Conservation (phyloP, 2,113 vertebrate species). For the Carassius carassius region DNA sequence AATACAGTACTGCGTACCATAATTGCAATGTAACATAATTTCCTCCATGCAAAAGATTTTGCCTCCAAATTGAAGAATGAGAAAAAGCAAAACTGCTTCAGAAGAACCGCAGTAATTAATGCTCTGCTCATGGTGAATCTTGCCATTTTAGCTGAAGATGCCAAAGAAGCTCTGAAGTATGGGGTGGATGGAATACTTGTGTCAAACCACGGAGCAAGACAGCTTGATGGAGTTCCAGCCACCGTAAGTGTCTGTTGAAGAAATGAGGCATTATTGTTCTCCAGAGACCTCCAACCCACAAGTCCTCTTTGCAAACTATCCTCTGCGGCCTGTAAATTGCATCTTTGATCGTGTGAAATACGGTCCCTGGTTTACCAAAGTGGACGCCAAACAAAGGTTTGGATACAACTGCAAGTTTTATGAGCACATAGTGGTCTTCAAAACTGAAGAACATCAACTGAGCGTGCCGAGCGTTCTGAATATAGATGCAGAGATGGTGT, state of each 20-base stretch:
- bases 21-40: background rate
- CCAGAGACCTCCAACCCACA: constrained; percentile 30
- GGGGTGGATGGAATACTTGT: constrained; percentile 90
- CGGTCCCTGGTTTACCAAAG: constrained; percentile 32
- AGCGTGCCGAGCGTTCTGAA: constrained; percentile 47
- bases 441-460: background rate
- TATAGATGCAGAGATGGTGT: constrained; percentile 39
- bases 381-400: constrained; percentile 3
- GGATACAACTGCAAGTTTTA: background rate
- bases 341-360: constrained; percentile 43
- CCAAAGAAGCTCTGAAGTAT: constrained; percentile 82
- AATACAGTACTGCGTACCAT: background rate
- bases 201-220: constrained; percentile 90
- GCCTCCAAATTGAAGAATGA: background rate
- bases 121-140: constrained; percentile 36
- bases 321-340: constrained; percentile 45
- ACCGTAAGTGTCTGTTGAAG: constrained; percentile 63
- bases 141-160: constrained; percentile 80
- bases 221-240: constrained; percentile 84
- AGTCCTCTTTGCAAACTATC: constrained; percentile 36
- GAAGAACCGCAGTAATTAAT: background rate
- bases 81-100: background rate
- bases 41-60: background rate
- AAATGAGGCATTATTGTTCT: constrained; percentile 43
- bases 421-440: background rate